These are phyloP conservation scores for Lasioglossum lativentre DNA, from an alignment of 2,888 invertebrate genomes.

Conservation along the genomic window DNA sequence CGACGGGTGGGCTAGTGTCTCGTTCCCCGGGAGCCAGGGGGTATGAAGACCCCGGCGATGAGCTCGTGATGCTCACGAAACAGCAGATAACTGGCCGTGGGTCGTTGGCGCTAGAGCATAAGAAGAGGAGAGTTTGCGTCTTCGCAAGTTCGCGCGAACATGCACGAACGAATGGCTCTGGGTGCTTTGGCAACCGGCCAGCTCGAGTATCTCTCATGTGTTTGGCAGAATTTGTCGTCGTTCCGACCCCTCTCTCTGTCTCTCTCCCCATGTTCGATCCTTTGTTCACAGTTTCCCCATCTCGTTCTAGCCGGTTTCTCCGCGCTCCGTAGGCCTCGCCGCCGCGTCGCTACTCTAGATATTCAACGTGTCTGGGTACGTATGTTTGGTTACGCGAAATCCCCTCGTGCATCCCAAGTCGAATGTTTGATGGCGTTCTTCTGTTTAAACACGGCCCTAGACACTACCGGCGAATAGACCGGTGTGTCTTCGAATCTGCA, in stretches of 20 bases:
- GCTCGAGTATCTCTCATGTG: conserved; percentile 76
- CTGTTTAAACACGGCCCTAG: conserved; percentile 71
- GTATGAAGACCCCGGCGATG: conserved; percentile 5
- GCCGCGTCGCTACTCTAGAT: conserved; percentile 23
- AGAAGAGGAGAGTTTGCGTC: conserved; percentile 56
- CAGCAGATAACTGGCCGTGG: conserved; percentile 54
- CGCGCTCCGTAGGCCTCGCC: conserved; percentile 12
- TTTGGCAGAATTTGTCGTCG: conserved; percentile 79
- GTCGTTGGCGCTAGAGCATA: conserved; percentile 51
- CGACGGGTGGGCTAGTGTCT: conserved; percentile 1
- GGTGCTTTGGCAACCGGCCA: conserved; percentile 78
- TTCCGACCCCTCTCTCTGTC: conserved; percentile 2
- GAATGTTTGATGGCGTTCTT: conserved; percentile 74
- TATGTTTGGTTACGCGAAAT: conserved; percentile 75
- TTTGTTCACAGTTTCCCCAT: conserved; percentile 7
- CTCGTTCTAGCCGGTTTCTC: conserved; percentile 9
- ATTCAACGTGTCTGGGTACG: conserved; percentile 68
- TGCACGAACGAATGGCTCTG: conserved; percentile 69
- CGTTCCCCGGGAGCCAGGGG: background rate
- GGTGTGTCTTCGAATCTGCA: conserved; percentile 58
- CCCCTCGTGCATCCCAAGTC: conserved; percentile 74
- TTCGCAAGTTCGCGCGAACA: conserved; percentile 64
- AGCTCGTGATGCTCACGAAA: conserved; percentile 30
- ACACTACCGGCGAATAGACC: conserved; percentile 52
- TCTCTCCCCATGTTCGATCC: conserved; percentile 3